phyloP scores from a whole-genome alignment of 2,797 vertebrate genomes.

The Onychomys arenicola region DNA sequence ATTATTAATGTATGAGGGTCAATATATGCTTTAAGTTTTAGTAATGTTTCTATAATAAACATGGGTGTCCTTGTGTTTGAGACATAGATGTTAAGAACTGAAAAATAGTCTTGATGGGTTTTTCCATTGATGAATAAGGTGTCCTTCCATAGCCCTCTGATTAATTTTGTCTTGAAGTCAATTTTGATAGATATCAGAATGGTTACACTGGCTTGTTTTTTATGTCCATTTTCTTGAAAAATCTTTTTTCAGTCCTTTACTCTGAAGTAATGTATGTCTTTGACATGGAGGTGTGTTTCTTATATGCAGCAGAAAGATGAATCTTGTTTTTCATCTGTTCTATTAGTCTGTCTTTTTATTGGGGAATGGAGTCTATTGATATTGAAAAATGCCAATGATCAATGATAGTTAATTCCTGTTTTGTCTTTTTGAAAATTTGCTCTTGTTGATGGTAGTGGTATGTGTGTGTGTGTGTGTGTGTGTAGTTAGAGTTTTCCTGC shows the following conservation, averaged over 20 bases:
- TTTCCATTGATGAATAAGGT: background rate
- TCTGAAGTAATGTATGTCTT: background rate
- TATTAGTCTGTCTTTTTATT: background rate
- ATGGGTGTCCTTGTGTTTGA: background rate
- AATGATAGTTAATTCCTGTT: background rate
- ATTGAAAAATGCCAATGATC: background rate
- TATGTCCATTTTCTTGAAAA: background rate
- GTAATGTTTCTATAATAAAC: background rate
- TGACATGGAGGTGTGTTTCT: background rate
- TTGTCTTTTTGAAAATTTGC: background rate
- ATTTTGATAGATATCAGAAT: background rate
- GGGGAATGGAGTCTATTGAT: background rate
- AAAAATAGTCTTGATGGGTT: background rate
- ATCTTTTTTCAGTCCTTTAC: background rate
- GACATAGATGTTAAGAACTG: background rate
- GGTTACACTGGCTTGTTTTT: background rate
- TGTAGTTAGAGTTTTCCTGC: too few relatives aligned
- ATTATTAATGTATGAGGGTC: background rate
- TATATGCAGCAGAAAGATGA: background rate
- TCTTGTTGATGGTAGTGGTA: background rate
- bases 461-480: background rate
- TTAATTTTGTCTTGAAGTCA: background rate
- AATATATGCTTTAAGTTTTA: background rate
- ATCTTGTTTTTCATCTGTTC: background rate
- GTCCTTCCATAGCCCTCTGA: background rate